Evolutionary conservation across 2,888 invertebrate species (phyloP).

Genomic region (Rotaria socialis): DNA sequence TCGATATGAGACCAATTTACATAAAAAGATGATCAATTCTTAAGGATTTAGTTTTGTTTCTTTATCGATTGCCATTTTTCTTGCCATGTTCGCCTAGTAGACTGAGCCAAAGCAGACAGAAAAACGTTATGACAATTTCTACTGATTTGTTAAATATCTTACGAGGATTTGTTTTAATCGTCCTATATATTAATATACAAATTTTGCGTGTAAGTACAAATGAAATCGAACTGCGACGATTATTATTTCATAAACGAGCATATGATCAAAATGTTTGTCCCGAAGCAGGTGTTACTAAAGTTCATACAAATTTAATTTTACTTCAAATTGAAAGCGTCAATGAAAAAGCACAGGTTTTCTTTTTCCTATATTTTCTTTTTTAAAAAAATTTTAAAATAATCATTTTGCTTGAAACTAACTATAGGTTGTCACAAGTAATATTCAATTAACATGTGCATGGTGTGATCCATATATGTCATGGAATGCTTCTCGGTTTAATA

Average conservation of each 20-base stretch:
- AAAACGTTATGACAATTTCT: neutral
- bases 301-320: slow-evolving; percentile 17
- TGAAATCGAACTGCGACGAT: slow-evolving; percentile 13
- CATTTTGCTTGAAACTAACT: neutral
- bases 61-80: neutral
- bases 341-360: slow-evolving; percentile 18
- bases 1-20: neutral
- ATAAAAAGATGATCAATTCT: neutral
- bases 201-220: neutral
- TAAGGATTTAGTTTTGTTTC: neutral
- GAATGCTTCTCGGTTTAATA: slow-evolving; percentile 38
- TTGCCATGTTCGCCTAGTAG: neutral
- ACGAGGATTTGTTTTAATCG: neutral
- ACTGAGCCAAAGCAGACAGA: neutral
- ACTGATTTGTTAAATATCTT: neutral
- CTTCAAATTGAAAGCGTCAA: slow-evolving; percentile 29
- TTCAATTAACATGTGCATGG: slow-evolving; percentile 30
- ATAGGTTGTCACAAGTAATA: neutral
- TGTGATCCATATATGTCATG: slow-evolving; percentile 43
- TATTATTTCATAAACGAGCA: neutral
- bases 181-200: neutral
- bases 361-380: neutral
- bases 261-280: slow-evolving; percentile 7
- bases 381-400: neutral
- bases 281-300: neutral